Base-by-base conservation (phyloP, 2,888 invertebrate species). In the Acrobasis repandana region DNA sequence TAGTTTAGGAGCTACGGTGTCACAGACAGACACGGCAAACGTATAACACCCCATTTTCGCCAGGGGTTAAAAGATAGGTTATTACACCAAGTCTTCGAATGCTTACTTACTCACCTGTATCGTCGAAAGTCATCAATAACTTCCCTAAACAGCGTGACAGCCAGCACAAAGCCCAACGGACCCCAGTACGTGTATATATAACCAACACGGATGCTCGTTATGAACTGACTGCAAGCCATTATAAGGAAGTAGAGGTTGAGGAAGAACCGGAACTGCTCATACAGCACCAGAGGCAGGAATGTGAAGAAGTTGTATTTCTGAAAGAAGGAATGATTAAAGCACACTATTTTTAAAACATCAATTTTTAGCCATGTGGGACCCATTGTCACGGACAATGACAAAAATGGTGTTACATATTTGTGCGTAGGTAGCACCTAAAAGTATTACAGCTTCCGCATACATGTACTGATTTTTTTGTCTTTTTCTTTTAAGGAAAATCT, bases 101-200 rank as follows among this genome's bases (percentile, higher is more conserved):
- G 14, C n/a, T 50, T 2, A 50, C 10, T 50, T 36, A 62, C 70
- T 78, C 71, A 92, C 93, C 90, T 94, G 85, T 96, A 96, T 72
- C 99, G 93, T 70, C 98, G 94, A 76, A 98, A 95, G 88, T 99
- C 99, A 90, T 99, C 99, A 33, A 99, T 94, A 0, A 98, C 98
- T 88, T 99, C 99, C 58, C 99, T 95, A 80, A 97, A 97, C 84
- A 99, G 94, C 14, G 99, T 99, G 10, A 99, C 98, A 69, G 96
- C 94, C 62, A 99, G 92, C 33, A 99, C 99, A 91, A 99, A 99
- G 74, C 98, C 96, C 93, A 99, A 86, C 52, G 99, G 99, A 65
- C 98, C 99, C 99, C 99, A 99, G 87, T 99, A 99, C 0, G 99
- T 99, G 86, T 99, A 99, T 51, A 99, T 94, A 83, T 98, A 98